Percentiles rank a stretch among this genome's conserved stretches.
These are phyloP conservation scores for Oreocharis arfaki DNA, from an alignment of 2,113 vertebrate species.

Conservation along the genomic window DNA sequence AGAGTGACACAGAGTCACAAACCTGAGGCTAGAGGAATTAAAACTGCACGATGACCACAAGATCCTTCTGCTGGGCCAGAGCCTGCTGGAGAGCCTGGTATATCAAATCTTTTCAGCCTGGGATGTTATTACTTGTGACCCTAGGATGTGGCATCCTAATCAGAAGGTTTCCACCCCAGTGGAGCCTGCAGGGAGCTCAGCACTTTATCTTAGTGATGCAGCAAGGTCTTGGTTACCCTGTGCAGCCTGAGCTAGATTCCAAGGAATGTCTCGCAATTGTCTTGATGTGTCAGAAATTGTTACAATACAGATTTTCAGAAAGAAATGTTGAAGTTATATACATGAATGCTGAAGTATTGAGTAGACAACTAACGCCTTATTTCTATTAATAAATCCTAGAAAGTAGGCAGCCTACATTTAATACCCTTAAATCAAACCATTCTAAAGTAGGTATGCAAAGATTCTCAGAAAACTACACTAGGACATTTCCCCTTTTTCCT, in stretches of 20 bases:
- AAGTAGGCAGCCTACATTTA: neutral
- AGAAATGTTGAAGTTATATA: neutral
- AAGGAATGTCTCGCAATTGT: neutral
- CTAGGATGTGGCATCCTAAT: neutral
- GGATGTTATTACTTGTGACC: neutral
- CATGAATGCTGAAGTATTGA: neutral
- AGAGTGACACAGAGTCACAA: neutral
- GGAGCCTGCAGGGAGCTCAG: neutral
- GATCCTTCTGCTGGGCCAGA: neutral
- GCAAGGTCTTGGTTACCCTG: neutral
- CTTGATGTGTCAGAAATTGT: neutral
- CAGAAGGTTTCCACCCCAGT: neutral
- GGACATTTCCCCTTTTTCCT: neutral
- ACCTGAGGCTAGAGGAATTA: neutral
- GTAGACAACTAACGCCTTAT: neutral
- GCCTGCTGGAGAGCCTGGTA: neutral
- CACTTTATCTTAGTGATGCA: neutral
- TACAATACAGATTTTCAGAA: neutral
- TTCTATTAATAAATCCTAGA: neutral
- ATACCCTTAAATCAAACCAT: neutral
- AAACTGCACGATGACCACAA: neutral
- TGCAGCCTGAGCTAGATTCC: neutral
- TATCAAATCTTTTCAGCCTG: neutral
- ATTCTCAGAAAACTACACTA: neutral
- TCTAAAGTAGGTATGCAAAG: neutral